These are phyloP conservation scores for Crax fasciolata DNA, from an alignment of 2,797 vertebrate species.

Conservation along the genomic window DNA sequence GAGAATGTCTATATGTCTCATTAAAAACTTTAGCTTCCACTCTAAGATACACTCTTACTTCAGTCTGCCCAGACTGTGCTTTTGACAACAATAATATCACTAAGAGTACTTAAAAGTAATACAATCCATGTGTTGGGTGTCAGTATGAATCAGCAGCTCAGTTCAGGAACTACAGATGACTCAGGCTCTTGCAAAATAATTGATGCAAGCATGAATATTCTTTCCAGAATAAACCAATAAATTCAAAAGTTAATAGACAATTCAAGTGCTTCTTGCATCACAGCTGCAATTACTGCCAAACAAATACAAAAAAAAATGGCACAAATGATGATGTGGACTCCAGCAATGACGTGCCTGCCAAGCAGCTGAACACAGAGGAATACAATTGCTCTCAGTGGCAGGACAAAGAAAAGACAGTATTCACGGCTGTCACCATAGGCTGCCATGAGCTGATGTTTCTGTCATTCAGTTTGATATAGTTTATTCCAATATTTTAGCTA, in stretches of 20 bases:
- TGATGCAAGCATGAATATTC: background rate
- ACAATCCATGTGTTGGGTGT: rapidly evolving
- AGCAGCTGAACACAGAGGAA: background rate
- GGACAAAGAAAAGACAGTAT: background rate
- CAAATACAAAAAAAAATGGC: background rate
- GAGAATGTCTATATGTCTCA: background rate
- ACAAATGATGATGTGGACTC: background rate
- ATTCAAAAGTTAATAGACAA: background rate
- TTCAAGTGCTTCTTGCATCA: background rate
- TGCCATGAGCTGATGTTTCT: background rate
- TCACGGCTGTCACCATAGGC: background rate
- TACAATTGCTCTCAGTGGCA: background rate
- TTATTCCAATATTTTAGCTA: background rate
- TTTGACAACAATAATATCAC: background rate
- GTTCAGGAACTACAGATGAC: background rate
- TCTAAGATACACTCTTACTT: background rate
- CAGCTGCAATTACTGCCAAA: background rate
- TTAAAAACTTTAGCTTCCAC: background rate
- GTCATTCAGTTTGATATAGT: background rate
- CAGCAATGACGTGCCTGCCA: background rate
- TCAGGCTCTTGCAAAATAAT: background rate
- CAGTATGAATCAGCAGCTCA: background rate
- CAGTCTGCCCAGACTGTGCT: background rate
- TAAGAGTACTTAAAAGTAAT: background rate
- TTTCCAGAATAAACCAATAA: background rate